Conservation (phyloP, 2,888 invertebrate species). For the Apoda limacodes region DNA sequence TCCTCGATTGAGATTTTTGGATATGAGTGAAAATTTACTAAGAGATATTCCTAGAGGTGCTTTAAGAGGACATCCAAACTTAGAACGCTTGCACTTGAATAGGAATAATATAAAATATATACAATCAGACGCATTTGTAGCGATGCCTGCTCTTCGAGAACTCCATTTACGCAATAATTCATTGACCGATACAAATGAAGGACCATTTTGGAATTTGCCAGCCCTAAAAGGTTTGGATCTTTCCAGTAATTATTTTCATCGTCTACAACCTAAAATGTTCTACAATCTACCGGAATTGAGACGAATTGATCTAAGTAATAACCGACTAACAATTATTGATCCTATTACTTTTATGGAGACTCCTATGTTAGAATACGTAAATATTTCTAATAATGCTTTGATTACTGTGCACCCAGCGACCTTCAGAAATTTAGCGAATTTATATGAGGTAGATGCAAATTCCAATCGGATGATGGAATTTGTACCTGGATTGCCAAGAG, state of each 20-base stretch:
- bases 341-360: conserved; percentile 80
- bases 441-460: conserved; percentile 84
- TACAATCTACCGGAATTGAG: conserved; percentile 81
- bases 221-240: conserved; percentile 87
- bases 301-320: conserved; percentile 81
- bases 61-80: conserved; percentile 80
- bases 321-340: conserved; percentile 77
- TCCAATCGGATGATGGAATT: conserved; percentile 79
- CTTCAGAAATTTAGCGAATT: conserved; percentile 77
- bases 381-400: conserved; percentile 82
- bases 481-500: conserved; percentile 81
- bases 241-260: conserved; percentile 79
- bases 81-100: conserved; percentile 85
- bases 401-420: conserved; percentile 79
- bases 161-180: conserved; percentile 87
- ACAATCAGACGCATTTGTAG: conserved; percentile 83
- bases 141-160: conserved; percentile 86
- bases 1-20: conserved; percentile 81
- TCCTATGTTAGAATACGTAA: conserved; percentile 80
- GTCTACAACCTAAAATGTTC: conserved; percentile 78
- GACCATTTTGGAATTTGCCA: conserved; percentile 87
- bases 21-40: conserved; percentile 82
- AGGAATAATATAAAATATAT: conserved; percentile 81
- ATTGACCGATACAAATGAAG: conserved; percentile 76
- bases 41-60: conserved; percentile 83